These are phyloP conservation scores for Erpornis zantholeuca DNA, from an alignment of 2,113 vertebrate species.

Conservation along the genomic window DNA sequence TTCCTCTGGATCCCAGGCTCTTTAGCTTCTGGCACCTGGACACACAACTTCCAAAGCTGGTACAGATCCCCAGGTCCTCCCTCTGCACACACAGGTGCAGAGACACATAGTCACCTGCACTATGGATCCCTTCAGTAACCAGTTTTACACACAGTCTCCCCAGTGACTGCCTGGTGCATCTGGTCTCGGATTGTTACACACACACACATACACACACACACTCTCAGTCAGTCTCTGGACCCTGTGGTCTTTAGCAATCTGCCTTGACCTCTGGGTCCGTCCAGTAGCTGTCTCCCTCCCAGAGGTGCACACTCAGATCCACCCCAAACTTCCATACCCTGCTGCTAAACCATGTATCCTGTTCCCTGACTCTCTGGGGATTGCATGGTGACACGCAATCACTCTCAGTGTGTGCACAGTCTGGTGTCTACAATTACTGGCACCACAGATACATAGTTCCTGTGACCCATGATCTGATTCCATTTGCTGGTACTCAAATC, in stretches of 20 bases:
- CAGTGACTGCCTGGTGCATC: neutral
- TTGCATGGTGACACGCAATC: neutral
- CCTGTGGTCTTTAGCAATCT: rapidly evolving
- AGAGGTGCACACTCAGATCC: neutral
- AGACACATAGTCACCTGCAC: neutral
- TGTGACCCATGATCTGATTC: neutral
- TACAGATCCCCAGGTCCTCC: neutral
- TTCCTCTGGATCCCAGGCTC: neutral
- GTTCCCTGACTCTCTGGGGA: neutral
- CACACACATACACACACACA: rapidly evolving
- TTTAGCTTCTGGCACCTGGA: neutral
- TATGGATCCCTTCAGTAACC: neutral
- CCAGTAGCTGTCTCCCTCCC: neutral
- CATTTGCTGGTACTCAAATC: neutral
- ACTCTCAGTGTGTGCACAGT: rapidly evolving
- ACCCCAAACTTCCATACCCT: neutral
- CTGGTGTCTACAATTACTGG: neutral
- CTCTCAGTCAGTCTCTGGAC: neutral
- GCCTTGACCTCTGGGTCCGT: neutral
- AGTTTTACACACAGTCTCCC: neutral
- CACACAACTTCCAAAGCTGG: neutral
- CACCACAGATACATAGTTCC: neutral
- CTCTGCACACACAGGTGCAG: neutral
- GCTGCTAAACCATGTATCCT: neutral
- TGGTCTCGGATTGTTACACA: neutral